Base-by-base conservation (phyloP, 2,888 invertebrate species). In the Heteropelma amictum region DNA sequence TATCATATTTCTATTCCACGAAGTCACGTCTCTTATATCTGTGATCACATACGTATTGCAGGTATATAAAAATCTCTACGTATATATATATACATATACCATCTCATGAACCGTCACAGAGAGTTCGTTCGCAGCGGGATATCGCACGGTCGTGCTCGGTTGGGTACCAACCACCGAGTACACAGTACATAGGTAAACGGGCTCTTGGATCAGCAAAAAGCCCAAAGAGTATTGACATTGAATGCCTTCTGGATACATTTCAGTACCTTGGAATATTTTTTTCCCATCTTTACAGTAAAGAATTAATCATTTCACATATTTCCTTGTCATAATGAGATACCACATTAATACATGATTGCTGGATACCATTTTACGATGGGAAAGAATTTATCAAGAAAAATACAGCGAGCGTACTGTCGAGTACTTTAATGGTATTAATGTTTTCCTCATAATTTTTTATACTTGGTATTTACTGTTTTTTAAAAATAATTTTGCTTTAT, bases 1-100 rank as follows among this genome's bases (percentile, higher is more conserved):
- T 26, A 58, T 56, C 63, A 56, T 73, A 73, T 69, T 69, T 58
- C 73, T 69, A 56, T 51, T 64, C 64, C 54, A 73, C 72, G 68
- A 68, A 47, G 61, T 56, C 69, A 49, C 45, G 63, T 56, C 35
- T 28, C 14, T 49, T 47, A 53, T 63, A 42, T 35, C 53, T 38
- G 23, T n/a, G 45, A 70, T 70, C 54, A 26, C 35, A 35, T 17
- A 14, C 47, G 49, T 47, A 38, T 47, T 30, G 21, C 23, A 38
- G 56, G 5, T 10, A 10, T 38, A 12, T n/a, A 10, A 5, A 38
- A n/a, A 10, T n/a, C 7, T 10, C 23, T 7, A 8, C 0, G 28
- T 12, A 51, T 17, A 28, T 5, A 12, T 7, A 23, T n/a, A 26
- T n/a, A 47, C 14, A 12, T 49, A 38, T 35, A 33, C 23, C 53